Percentiles rank a stretch among this genome's conserved stretches.
phyloP scores from a whole-genome alignment of 1,140 invertebrate genomes.

The Gonioctena quinquepunctata region DNA sequence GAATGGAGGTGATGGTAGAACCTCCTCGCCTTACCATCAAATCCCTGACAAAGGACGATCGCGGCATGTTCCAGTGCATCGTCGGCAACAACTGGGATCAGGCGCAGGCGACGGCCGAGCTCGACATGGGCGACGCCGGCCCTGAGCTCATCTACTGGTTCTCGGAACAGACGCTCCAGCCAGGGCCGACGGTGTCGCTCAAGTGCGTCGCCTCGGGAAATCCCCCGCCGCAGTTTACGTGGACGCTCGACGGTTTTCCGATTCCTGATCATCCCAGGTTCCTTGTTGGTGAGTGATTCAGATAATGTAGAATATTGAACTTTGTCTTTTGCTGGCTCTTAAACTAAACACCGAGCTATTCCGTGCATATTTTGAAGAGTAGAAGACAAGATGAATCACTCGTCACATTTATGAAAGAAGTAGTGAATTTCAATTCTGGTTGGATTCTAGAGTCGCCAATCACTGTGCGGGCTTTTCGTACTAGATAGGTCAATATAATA shows the following conservation, averaged over 20 bases:
- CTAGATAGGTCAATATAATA: no score
- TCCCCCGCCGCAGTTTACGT: slow-evolving; percentile 86
- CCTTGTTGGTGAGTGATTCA: slow-evolving; percentile 67
- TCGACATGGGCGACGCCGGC: slow-evolving; percentile 81
- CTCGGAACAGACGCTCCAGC: slow-evolving; percentile 86
- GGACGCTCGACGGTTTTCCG: slow-evolving; percentile 86
- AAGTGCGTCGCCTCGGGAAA: slow-evolving; percentile 91
- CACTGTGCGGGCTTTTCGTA: no score
- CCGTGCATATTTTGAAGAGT: no score
- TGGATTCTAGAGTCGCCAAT: no score
- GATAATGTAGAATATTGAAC: no score
- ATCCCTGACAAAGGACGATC: slow-evolving; percentile 74
- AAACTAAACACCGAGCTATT: no score
- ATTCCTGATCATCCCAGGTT: slow-evolving; percentile 75
- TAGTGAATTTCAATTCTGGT: no score
- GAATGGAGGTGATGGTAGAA: slow-evolving; percentile 61
- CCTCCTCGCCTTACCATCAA: slow-evolving; percentile 66
- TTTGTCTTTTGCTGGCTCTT: no score
- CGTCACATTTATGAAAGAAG: no score
- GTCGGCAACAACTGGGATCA: slow-evolving; percentile 84
- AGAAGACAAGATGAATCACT: no score
- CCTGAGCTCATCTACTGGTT: slow-evolving; percentile 88
- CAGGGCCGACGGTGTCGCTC: slow-evolving; percentile 83
- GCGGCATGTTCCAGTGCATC: slow-evolving; percentile 90
- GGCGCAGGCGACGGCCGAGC: slow-evolving; percentile 79